A percentile compares a stretch with the other conserved stretches of the same genome.
phyloP scores from a whole-genome alignment of 2,888 invertebrate genomes.

The Pammene aurita region DNA sequence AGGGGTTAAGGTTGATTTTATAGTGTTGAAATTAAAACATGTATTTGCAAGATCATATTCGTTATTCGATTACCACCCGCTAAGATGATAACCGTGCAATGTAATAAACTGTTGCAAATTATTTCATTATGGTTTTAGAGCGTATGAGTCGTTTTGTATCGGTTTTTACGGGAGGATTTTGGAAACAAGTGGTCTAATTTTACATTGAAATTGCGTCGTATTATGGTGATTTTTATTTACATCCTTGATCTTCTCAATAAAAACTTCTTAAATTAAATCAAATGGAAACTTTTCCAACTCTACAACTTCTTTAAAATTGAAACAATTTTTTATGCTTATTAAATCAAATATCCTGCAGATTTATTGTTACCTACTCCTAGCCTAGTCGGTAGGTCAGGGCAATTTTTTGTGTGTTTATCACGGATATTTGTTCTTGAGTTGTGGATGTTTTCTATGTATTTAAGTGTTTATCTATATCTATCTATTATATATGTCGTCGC shows the following conservation, averaged over 20 bases:
- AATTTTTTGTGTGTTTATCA: too few species aligned
- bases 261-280: neutral
- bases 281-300: neutral
- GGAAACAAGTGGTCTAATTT: slow-evolving; percentile 37
- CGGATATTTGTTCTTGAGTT: too few species aligned
- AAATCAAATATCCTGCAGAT: too few species aligned
- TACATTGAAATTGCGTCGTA: slow-evolving; percentile 35
- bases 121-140: slow-evolving; percentile 61
- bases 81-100: slow-evolving; percentile 63
- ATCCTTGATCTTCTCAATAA: slow-evolving; percentile 4
- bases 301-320: neutral
- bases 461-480: too few species aligned
- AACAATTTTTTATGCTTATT: too few species aligned
- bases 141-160: slow-evolving; percentile 17
- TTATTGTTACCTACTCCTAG: neutral
- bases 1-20: slow-evolving; percentile 12
- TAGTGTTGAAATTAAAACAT: slow-evolving; percentile 54
- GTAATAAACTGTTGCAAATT: slow-evolving; percentile 75
- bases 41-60: slow-evolving; percentile 45
- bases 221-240: slow-evolving; percentile 34
- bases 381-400: too few species aligned
- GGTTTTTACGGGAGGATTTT: slow-evolving; percentile 28
- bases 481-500: too few species aligned
- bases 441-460: too few species aligned
- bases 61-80: slow-evolving; percentile 75